A percentile compares a stretch with the other conserved stretches of the same genome.
Evolutionary conservation across 2,113 vertebrate genomes (phyloP).

Genomic region (Australoheros scitulus): DNA sequence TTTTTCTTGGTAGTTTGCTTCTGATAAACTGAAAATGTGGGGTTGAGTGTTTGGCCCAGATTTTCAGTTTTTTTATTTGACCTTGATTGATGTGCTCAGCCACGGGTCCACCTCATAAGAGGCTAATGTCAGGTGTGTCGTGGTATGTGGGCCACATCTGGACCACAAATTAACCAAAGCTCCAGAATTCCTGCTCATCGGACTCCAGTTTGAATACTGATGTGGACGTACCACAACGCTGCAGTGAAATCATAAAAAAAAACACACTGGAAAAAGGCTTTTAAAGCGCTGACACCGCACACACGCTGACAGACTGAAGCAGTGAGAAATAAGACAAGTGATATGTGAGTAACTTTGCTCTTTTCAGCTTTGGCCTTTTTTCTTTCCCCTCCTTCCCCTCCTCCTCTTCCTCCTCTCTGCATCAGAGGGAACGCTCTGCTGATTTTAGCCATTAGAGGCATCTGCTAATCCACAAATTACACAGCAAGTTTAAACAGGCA

Average conservation of each 20-base stretch:
- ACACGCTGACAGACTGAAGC: background rate
- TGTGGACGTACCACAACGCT: accelerated
- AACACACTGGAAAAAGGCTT: background rate
- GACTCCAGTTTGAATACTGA: background rate
- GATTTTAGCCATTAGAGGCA: conserved; percentile 83
- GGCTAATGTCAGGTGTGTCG: background rate
- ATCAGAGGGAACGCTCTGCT: conserved; percentile 60
- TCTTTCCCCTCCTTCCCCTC: background rate
- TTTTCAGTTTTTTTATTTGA: background rate
- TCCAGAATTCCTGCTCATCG: background rate
- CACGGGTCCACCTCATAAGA: background rate
- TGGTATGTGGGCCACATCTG: background rate
- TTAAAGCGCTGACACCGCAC: background rate
- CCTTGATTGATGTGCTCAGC: no score
- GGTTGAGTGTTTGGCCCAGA: no score
- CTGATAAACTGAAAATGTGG: background rate
- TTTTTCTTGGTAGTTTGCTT: background rate
- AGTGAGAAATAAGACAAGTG: background rate
- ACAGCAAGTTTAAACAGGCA: conserved; percentile 89
- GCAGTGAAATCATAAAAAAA: background rate
- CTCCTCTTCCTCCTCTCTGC: background rate
- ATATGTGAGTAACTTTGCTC: background rate
- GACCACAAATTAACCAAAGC: background rate
- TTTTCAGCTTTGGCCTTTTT: background rate
- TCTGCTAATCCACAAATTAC: conserved; percentile 92